These are phyloP conservation scores for Myopa tessellatipennis DNA, from an alignment of 2,888 invertebrate genomes.

Conservation along the genomic window DNA sequence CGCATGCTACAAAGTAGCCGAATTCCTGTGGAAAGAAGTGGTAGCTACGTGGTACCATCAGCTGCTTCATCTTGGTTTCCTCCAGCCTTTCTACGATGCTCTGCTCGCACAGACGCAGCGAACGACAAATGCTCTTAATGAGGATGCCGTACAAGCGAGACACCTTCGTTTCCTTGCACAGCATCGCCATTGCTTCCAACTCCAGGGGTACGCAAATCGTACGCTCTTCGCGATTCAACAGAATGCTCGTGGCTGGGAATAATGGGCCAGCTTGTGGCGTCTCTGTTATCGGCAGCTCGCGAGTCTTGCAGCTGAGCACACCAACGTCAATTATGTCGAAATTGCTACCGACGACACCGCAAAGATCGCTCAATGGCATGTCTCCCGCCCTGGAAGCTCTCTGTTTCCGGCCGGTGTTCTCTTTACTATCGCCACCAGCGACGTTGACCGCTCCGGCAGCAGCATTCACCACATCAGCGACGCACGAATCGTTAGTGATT, in stretches of 20 bases:
- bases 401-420: constrained; percentile 44
- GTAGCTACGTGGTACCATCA: constrained; percentile 69
- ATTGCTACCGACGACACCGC: constrained; percentile 56
- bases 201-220: constrained; percentile 71
- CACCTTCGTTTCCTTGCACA: constrained; percentile 75
- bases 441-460: constrained; percentile 49
- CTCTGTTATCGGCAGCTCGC: constrained; percentile 53
- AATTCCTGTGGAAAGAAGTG: constrained; percentile 77
- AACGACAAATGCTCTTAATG: constrained; percentile 80
- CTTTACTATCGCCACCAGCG: constrained; percentile 44
- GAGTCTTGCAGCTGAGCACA: constrained; percentile 62
- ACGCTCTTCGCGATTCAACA: constrained; percentile 56
- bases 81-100: constrained; percentile 72
- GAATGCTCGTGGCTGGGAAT: constrained; percentile 55
- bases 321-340: constrained; percentile 64
- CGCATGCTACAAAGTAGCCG: constrained; percentile 81
- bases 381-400: constrained; percentile 33
- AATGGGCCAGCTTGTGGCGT: constrained; percentile 32
- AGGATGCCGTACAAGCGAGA: constrained; percentile 78
- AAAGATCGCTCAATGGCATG: constrained; percentile 45
- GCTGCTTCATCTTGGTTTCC: constrained; percentile 52
- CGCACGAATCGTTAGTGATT: constrained; percentile 55
- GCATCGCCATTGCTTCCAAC: constrained; percentile 79
- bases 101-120: constrained; percentile 75
- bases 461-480: constrained; percentile 54